phyloP scores from a whole-genome alignment of 2,113 vertebrate genomes.

The Chrysemys picta region DNA sequence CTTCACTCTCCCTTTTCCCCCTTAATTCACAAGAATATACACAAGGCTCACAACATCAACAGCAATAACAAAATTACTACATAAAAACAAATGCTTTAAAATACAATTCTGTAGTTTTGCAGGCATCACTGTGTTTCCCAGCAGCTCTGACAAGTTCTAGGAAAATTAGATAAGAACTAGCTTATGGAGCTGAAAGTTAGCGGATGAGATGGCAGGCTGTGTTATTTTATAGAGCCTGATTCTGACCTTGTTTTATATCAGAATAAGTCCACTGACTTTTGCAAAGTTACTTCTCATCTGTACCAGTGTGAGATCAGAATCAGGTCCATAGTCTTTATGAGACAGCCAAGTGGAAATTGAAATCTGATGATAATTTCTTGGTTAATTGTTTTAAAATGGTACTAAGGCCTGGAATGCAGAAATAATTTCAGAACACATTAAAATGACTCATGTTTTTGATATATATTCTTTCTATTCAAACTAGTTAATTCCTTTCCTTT shows the following conservation, averaged over 20 bases:
- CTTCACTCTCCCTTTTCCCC: neutral
- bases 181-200: neutral
- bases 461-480: neutral
- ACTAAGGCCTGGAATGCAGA: neutral
- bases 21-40: neutral
- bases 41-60: neutral
- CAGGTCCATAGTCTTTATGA: neutral
- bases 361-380: neutral
- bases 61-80: neutral
- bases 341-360: neutral
- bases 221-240: neutral
- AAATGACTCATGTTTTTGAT: neutral
- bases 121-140: neutral
- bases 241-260: neutral
- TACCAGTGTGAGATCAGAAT: neutral
- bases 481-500: constrained; percentile 45
- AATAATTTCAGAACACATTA: neutral
- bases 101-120: neutral
- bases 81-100: neutral
- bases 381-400: neutral
- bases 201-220: neutral
- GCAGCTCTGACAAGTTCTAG: neutral
- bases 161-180: neutral
- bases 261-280: neutral
- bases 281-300: neutral